Evolutionary conservation across 2,113 vertebrate species (phyloP).

Genomic region (Esox niger): DNA sequence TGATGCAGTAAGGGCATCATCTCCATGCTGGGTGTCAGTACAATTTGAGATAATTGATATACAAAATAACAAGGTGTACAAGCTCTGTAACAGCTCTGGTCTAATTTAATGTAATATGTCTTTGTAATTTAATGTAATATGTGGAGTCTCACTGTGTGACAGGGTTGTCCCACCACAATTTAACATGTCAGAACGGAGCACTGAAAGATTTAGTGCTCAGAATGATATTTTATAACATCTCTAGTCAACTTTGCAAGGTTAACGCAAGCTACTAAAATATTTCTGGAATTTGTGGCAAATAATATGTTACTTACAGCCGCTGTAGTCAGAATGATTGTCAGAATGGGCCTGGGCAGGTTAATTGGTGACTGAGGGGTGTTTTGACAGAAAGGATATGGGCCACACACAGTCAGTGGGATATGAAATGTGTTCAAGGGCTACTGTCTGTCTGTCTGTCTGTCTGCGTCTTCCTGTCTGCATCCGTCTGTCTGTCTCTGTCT

Average conservation of each 20-base stretch:
- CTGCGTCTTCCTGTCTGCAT: too few relatives aligned
- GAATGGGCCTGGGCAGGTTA: conserved; percentile 17
- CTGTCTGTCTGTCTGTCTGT: too few relatives aligned
- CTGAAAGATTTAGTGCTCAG: background rate
- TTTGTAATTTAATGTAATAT: too few relatives aligned
- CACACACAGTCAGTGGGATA: background rate
- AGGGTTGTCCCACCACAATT: background rate
- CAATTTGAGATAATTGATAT: too few relatives aligned
- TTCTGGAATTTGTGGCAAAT: conserved; percentile 52
- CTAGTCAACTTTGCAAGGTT: background rate
- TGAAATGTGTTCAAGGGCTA: too few relatives aligned
- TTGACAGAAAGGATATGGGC: conserved; percentile 17
- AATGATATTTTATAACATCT: background rate
- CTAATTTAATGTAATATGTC: too few relatives aligned
- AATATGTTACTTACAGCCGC: conserved; percentile 30
- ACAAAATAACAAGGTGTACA: too few relatives aligned
- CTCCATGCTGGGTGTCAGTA: too few relatives aligned
- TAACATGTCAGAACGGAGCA: background rate
- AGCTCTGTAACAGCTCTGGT: too few relatives aligned
- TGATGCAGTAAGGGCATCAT: too few relatives aligned
- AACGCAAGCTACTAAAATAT: conserved; percentile 13
- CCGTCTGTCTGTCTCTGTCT: too few relatives aligned
- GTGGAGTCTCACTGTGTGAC: background rate
- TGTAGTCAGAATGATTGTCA: conserved; percentile 12
- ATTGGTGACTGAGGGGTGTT: conserved; percentile 20